Evolutionary conservation across 2,113 vertebrate species (phyloP).

Genomic region (Cebidichthys violaceus): DNA sequence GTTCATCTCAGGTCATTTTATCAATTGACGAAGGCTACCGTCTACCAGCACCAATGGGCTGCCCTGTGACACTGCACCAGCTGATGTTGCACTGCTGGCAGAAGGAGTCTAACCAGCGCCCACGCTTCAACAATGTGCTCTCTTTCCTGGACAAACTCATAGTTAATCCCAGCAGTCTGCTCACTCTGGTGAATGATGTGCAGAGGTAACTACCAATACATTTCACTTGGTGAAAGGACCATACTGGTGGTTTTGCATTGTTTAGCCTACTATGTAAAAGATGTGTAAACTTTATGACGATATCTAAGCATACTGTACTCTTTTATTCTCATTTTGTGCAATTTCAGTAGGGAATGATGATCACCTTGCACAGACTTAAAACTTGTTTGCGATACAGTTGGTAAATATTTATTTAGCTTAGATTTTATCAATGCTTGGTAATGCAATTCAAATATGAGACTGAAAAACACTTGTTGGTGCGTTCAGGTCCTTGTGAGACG

Average conservation of each 20-base stretch:
- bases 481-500: not conserved
- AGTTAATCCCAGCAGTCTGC: conserved; percentile 93
- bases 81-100: conserved; percentile 99
- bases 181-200: conserved; percentile 91
- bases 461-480: not conserved
- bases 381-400: not conserved
- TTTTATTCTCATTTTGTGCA: not conserved
- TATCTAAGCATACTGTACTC: not conserved
- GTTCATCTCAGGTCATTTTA: conserved; percentile 90
- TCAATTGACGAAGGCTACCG: conserved; percentile 99
- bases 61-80: conserved; percentile 95
- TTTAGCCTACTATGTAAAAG: not conserved
- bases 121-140: conserved; percentile 92
- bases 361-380: not conserved
- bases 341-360: not conserved
- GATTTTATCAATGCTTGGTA: not conserved
- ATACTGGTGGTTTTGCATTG: not conserved
- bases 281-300: not conserved
- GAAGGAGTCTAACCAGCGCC: conserved; percentile 93
- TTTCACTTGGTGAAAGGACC: not conserved
- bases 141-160: conserved; percentile 97
- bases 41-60: conserved; percentile 96
- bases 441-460: not conserved
- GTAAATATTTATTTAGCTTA: not conserved
- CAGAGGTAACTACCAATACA: conserved; percentile 83